Evolutionary conservation across 2,113 vertebrate genomes (phyloP).

Genomic region (Brachionichthys hirsutus): DNA sequence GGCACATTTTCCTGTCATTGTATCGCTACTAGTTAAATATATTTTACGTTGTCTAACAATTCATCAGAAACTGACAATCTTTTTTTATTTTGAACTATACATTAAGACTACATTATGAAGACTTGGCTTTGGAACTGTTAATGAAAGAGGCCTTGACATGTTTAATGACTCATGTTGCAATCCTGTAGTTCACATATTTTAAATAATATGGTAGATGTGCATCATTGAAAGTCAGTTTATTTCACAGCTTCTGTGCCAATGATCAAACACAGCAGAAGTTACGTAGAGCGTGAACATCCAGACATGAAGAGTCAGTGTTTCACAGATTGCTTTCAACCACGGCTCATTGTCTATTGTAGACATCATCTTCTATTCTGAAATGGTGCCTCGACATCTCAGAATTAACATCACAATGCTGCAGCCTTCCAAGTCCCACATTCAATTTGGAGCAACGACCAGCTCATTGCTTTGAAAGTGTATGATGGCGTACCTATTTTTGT

Average conservation of each 20-base stretch:
- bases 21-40: neutral
- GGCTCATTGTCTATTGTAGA: slow-evolving; percentile 28
- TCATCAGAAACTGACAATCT: slow-evolving; percentile 2
- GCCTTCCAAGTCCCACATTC: slow-evolving; percentile 23
- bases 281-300: slow-evolving; percentile 30
- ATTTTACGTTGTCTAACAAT: slow-evolving; percentile 2
- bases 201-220: slow-evolving; percentile 42
- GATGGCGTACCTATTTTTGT: slow-evolving; percentile 29
- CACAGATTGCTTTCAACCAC: slow-evolving; percentile 17
- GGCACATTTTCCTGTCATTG: slow-evolving; percentile 1
- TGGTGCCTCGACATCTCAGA: slow-evolving; percentile 18
- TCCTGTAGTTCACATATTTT: slow-evolving; percentile 45
- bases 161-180: slow-evolving; percentile 32
- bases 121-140: slow-evolving; percentile 8
- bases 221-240: slow-evolving; percentile 47
- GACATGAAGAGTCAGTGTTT: slow-evolving; percentile 18
- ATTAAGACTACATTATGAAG: neutral
- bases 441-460: slow-evolving; percentile 33
- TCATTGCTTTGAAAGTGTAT: slow-evolving; percentile 46
- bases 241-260: slow-evolving; percentile 38
- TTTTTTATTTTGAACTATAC: neutral
- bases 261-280: slow-evolving; percentile 23
- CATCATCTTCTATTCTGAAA: slow-evolving; percentile 13
- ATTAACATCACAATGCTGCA: slow-evolving; percentile 47
- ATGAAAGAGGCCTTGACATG: slow-evolving; percentile 19